Percentiles rank a stretch among this genome's conserved stretches.
These are phyloP conservation scores for Apostichopus japonicus DNA, from an alignment of 35 echinoderm and acorn worm genomes.

Conservation along the genomic window DNA sequence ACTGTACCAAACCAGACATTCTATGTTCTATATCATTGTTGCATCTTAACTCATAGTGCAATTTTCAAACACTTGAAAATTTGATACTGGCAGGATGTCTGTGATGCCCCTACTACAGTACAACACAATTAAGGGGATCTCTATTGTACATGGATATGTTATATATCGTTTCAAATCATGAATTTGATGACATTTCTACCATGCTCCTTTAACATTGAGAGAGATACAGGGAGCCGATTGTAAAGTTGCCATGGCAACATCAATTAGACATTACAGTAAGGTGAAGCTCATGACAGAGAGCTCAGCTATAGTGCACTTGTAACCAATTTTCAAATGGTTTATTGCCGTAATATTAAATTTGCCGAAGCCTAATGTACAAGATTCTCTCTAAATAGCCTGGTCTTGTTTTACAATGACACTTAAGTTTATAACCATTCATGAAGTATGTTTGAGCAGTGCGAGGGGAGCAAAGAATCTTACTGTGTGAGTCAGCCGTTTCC, in stretches of 20 bases:
- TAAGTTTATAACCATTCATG: background rate
- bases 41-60: too few species aligned
- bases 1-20: too few species aligned
- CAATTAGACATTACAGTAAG: conserved; percentile 14
- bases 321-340: conserved; percentile 5
- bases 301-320: background rate
- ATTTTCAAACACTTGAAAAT: too few species aligned
- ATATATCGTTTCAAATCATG: too few species aligned
- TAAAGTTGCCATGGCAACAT: background rate
- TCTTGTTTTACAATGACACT: background rate
- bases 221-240: background rate
- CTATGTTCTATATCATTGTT: too few species aligned
- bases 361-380: background rate
- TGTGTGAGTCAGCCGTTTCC: background rate
- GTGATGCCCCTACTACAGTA: background rate
- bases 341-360: background rate
- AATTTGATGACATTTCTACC: background rate
- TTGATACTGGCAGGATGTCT: too few species aligned
- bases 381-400: background rate
- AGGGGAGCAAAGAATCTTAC: background rate
- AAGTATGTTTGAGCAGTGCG: background rate
- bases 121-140: background rate
- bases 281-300: background rate
- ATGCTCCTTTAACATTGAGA: background rate
- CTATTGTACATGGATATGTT: too few species aligned